Conservation (phyloP, 2,888 invertebrate species). For the Mythimna ferrago region DNA sequence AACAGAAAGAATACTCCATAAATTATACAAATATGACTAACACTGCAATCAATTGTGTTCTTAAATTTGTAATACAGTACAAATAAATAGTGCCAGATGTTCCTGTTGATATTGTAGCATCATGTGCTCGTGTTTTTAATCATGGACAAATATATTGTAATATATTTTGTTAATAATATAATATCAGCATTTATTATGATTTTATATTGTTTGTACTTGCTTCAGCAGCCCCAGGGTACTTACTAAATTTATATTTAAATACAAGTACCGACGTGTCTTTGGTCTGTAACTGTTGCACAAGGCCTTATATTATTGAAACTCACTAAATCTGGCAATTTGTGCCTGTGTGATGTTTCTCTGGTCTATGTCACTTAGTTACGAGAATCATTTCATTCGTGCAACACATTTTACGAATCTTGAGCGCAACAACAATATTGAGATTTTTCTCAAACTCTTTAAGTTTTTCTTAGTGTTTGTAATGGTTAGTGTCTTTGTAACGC, state of each 20-base stretch:
- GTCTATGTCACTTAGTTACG: constrained; percentile 35
- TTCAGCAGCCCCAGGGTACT: constrained; percentile 82
- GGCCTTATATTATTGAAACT: constrained; percentile 19
- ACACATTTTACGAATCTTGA: constrained; percentile 36
- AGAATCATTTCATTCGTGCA: constrained; percentile 29
- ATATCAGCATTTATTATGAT: constrained; percentile 83
- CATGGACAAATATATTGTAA: constrained; percentile 56
- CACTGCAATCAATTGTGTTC: constrained; percentile 42
- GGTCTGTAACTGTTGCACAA: constrained; percentile 21
- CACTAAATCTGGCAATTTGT: constrained; percentile 22
- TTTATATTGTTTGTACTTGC: constrained; percentile 68
- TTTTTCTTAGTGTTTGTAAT: constrained; percentile 54
- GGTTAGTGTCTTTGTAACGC: constrained; percentile 55
- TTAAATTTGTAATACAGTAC: constrained; percentile 64
- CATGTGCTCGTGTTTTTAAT: constrained; percentile 59
- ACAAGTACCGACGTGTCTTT: constrained; percentile 8
- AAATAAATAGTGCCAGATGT: constrained; percentile 75
- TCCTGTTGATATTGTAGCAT: constrained; percentile 63
- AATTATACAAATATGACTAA: constrained; percentile 57
- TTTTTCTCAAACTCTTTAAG: constrained; percentile 50
- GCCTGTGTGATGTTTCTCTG: constrained; percentile 19
- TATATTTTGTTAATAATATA: constrained; percentile 68
- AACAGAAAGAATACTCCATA: constrained; percentile 69
- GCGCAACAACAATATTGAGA: constrained; percentile 28
- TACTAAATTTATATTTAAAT: constrained; percentile 72